phyloP scores from a whole-genome alignment of 2,113 vertebrate genomes.

The Smithornis capensis region DNA sequence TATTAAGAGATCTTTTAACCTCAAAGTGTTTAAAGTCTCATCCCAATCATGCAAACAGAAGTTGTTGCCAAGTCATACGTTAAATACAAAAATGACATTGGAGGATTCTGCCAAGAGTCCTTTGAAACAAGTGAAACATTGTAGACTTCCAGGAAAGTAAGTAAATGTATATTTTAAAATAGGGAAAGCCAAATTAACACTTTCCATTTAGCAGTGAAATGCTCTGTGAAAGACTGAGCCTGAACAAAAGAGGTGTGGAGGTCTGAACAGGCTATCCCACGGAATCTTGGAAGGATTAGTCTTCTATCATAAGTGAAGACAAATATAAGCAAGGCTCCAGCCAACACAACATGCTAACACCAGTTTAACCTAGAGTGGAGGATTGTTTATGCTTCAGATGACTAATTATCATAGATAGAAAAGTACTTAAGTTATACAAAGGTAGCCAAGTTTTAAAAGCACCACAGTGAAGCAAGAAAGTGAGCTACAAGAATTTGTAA shows the following conservation, averaged over 20 bases:
- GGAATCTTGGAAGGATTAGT: not conserved
- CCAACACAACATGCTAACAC: constrained; percentile 10
- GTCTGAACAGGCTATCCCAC: not conserved
- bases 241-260: not conserved
- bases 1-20: constrained; percentile 29
- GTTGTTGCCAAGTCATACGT: constrained; percentile 8
- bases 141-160: constrained; percentile 53
- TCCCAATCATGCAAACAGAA: constrained; percentile 7
- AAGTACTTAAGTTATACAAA: not conserved
- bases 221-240: not conserved
- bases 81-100: constrained; percentile 47
- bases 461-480: constrained; percentile 16
- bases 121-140: constrained; percentile 51
- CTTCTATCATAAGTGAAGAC: not conserved
- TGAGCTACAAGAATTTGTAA: not conserved
- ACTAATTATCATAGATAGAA: not conserved
- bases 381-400: constrained; percentile 1
- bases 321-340: not conserved
- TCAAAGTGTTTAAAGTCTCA: constrained; percentile 46
- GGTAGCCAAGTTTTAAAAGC: constrained; percentile 53
- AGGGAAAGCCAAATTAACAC: constrained; percentile 49
- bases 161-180: constrained; percentile 34
- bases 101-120: constrained; percentile 4
- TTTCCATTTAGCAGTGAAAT: constrained; percentile 39
- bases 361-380: not conserved